Evolutionary conservation across 2,113 vertebrate genomes (phyloP), one percentile per base, ranked within the genome.

Genomic region (Cheilinus undulatus): DNA sequence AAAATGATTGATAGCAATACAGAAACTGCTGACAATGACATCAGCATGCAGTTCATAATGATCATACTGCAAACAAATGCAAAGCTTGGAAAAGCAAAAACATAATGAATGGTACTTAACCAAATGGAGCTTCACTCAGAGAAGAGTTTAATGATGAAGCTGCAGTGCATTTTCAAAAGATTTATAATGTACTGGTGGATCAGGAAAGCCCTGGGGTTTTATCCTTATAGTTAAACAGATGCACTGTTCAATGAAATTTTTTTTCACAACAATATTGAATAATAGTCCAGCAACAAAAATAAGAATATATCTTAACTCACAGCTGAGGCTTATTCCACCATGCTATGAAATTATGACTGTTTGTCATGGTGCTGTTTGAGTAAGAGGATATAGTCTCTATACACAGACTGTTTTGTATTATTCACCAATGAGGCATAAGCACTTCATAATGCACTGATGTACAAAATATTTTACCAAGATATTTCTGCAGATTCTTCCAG

Each of bases 11-110:
- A 14, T 3, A 36, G 46, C 27, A 66, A 22, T 40, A 30, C 43
- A 67, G 22, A 46, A 43, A 43, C 17, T 43, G 42, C 19, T n/a
- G 42, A 23, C 49, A 30, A 61, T 15, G 2, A 34, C 4, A 27
- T 50, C 22, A 38, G 20, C 28, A n/a, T 40, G 49, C 17, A 34
- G 48, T 22, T 61, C 13, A 14, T 23, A 30, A 13, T 19, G 27
- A 52, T 45, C 23, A 10, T 5, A 15, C 30, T 23, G 59, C 38
- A 71, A 68, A 67, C 17, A 66, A 75, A 68, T 28, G n/a, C 36
- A 45, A 49, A 19, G 40, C 27, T 34, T 10, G 2, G 43, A 28
- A 30, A 32, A 40, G 8, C 9, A 45, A 56, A 66, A 53, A 66
- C 11, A 43, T 26, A 32, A 60, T 12, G 40, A 23, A 6, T 57